Evolutionary conservation across 2,113 vertebrate species (phyloP).

Genomic region (Alouatta palliata): DNA sequence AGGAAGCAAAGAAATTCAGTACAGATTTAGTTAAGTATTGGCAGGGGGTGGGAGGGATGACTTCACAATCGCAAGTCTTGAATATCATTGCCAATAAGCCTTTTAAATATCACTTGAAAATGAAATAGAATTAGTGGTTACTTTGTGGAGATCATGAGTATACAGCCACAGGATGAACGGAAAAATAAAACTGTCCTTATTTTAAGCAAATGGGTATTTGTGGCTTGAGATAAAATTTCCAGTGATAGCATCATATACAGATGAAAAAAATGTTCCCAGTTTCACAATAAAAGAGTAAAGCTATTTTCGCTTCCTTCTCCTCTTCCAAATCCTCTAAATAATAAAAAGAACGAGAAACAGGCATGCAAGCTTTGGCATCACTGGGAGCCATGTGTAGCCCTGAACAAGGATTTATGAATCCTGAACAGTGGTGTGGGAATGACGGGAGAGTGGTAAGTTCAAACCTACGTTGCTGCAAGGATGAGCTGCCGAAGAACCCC

Average conservation of each 20-base stretch:
- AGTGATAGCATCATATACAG: conserved; percentile 49
- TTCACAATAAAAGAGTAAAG: conserved; percentile 39
- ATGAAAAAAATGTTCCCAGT: conserved; percentile 26
- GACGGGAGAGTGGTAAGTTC: not conserved
- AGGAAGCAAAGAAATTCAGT: conserved; percentile 39
- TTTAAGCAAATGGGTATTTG: conserved; percentile 69
- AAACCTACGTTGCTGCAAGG: not conserved
- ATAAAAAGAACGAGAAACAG: not conserved
- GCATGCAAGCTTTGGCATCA: not conserved
- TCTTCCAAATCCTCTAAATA: not conserved
- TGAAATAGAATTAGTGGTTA: conserved; percentile 74
- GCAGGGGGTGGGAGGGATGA: conserved; percentile 1
- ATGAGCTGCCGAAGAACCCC: not conserved
- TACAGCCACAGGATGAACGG: conserved; percentile 57
- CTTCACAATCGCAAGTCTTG: conserved; percentile 40
- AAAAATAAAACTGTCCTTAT: conserved; percentile 67
- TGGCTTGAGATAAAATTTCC: conserved; percentile 68
- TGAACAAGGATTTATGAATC: not conserved
- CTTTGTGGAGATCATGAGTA: conserved; percentile 54
- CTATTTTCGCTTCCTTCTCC: conserved; percentile 30
- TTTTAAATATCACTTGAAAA: conserved; percentile 68
- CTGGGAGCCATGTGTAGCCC: not conserved
- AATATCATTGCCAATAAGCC: conserved; percentile 51
- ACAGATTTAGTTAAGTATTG: conserved; percentile 15
- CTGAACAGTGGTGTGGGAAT: not conserved